Evolutionary conservation across 2,888 invertebrate genomes (phyloP), one percentile per base, ranked within the genome.

Genomic region (Biston stratarius): DNA sequence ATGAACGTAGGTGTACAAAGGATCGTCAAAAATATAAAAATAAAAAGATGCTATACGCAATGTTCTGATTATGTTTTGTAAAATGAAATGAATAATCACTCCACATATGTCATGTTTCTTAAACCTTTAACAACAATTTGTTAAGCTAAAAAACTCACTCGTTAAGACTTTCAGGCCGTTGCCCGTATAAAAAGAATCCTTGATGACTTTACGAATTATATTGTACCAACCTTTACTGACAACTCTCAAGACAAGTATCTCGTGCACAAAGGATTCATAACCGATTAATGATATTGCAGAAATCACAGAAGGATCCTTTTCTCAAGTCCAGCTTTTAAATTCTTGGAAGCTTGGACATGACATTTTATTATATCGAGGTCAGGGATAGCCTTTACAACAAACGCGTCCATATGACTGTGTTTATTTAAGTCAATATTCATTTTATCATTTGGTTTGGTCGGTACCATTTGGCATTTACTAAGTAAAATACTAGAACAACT

Each of bases 141-240:
- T 59, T 40, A 59, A 24, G 5, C 7, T 10, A 12, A 49, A 7
- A 38, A 58, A 15, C 48, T 38, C 15, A 58, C 24, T 12, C 11
- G 5, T 9, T 42, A 52, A 61, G 68, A 72, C 57, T 65, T 42
- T 62, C 9, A 74, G 78, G 75, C 69, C 76, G 73, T 75, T 80
- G 80, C 73, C 70, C 68, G 59, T 61, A 67, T 44, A 59, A 73
- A 24, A 48, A 73, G 69, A 70, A 69, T 65, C 36, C 64, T 63
- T 67, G 60, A 64, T 74, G 69, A 78, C 73, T 72, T 74, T 69
- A 64, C 61, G 58, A 51, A 60, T 71, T 70, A 71, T 74, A 72
- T 64, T 72, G 67, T 64, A 65, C 42, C 47, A 58, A 64, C 42
- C 12, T 51, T 44, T 40, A 42, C 47, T 58, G 56, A 14, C 51